Evolutionary conservation across 2,113 vertebrate genomes (phyloP).

Genomic region (Chroicocephalus ridibundus): DNA sequence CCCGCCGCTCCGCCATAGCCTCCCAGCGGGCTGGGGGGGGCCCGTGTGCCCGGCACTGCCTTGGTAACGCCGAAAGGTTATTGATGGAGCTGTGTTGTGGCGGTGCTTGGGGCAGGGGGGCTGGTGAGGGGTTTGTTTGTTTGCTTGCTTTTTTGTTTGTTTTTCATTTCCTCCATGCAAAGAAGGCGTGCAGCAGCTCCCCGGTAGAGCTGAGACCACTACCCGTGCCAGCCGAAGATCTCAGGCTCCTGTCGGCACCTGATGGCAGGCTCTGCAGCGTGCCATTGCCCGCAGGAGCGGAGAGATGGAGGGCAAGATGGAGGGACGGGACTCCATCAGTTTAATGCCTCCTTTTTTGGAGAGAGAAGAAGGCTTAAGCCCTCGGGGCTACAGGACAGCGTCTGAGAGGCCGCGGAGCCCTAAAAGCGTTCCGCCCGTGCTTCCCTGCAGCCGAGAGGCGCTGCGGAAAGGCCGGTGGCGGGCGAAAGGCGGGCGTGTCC

Average conservation of each 20-base stretch:
- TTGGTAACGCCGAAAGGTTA: rapidly evolving
- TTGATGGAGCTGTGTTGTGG: neutral
- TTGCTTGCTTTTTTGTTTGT: neutral
- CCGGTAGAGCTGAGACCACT: neutral
- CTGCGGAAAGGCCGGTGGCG: neutral
- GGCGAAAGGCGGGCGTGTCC: neutral
- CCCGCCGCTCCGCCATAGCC: neutral
- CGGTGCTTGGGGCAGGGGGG: too few relatives aligned
- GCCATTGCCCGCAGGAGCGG: neutral
- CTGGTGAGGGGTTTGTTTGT: neutral
- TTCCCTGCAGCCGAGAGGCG: neutral
- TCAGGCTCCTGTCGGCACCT: neutral
- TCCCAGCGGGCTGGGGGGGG: neutral
- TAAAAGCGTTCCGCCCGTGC: neutral
- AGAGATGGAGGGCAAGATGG: neutral
- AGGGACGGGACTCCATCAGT: rapidly evolving
- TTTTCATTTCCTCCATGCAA: neutral
- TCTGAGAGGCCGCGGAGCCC: neutral
- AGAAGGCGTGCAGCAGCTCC: neutral
- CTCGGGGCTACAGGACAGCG: neutral
- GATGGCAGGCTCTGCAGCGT: neutral
- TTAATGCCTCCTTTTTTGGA: neutral
- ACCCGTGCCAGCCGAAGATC: neutral
- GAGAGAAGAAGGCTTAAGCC: neutral
- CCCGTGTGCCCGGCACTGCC: neutral